These are phyloP conservation scores for Chanos chanos DNA, from an alignment of 2,797 vertebrate genomes.

Conservation along the genomic window DNA sequence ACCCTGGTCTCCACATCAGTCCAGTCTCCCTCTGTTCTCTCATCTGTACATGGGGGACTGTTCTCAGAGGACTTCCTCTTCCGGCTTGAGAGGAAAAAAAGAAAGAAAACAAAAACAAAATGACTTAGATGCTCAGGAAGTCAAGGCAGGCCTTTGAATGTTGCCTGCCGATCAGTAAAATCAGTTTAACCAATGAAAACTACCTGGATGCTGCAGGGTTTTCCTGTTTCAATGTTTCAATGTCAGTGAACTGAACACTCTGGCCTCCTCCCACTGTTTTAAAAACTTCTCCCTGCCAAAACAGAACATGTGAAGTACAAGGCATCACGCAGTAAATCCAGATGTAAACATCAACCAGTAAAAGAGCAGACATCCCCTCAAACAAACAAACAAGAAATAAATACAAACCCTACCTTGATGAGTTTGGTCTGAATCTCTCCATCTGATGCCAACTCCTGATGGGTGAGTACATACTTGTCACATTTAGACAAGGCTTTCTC, in stretches of 20 bases:
- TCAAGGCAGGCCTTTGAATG: background rate
- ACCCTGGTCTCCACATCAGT: slow-evolving; percentile 93
- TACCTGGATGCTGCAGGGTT: slow-evolving; percentile 69
- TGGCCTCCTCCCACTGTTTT: slow-evolving; percentile 92
- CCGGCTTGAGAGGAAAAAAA: slow-evolving; percentile 47
- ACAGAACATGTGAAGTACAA: background rate
- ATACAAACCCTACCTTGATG: slow-evolving; percentile 78
- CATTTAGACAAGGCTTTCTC: slow-evolving; percentile 91
- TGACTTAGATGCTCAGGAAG: background rate
- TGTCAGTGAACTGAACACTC: slow-evolving; percentile 91
- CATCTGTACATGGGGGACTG: slow-evolving; percentile 44
- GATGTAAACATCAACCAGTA: background rate
- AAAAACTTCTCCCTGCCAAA: slow-evolving; percentile 84
- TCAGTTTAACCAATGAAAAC: background rate
- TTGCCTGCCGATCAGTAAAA: background rate
- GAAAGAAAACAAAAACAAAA: background rate
- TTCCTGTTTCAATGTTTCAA: slow-evolving; percentile 90
- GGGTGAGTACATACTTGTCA: slow-evolving; percentile 93
- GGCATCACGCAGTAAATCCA: background rate
- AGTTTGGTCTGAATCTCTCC: slow-evolving; percentile 93
- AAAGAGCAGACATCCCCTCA: background rate
- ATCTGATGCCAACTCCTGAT: slow-evolving; percentile 94
- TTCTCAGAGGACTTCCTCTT: slow-evolving; percentile 73
- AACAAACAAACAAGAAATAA: background rate
- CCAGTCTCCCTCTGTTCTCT: slow-evolving; percentile 74